phyloP scores from a whole-genome alignment of 2,113 vertebrate genomes.

The Colossoma macropomum region DNA sequence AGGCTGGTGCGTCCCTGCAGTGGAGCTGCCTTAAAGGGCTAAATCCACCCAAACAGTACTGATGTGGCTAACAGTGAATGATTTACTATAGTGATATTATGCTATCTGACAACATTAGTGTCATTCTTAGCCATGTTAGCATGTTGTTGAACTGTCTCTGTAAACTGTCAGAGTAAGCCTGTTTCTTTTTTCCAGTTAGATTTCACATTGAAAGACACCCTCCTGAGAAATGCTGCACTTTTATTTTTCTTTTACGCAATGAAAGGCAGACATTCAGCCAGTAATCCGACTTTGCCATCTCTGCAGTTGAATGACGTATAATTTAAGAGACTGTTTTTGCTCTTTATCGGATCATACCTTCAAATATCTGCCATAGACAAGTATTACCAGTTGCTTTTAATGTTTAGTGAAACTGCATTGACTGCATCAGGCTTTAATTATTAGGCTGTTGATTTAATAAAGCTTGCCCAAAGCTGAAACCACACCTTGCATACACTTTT shows the following conservation, averaged over 20 bases:
- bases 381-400: too few species aligned
- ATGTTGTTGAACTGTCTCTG: background rate
- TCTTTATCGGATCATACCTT: too few species aligned
- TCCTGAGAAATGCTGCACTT: background rate
- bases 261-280: background rate
- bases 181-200: background rate
- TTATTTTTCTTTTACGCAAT: background rate
- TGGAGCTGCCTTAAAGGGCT: conserved; percentile 17
- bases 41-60: background rate
- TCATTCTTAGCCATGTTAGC: background rate
- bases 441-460: too few species aligned
- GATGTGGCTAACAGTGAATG: background rate
- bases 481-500: background rate
- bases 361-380: too few species aligned
- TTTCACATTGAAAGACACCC: background rate
- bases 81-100: background rate
- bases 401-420: too few species aligned
- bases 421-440: too few species aligned
- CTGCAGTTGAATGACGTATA: background rate
- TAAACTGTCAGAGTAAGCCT: background rate
- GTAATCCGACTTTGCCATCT: background rate
- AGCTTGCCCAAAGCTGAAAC: background rate
- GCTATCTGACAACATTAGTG: background rate
- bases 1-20: background rate
- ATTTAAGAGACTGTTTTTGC: too few species aligned